phyloP scores from a whole-genome alignment of 1,140 invertebrate species.

The Stegodyphus dumicola region DNA sequence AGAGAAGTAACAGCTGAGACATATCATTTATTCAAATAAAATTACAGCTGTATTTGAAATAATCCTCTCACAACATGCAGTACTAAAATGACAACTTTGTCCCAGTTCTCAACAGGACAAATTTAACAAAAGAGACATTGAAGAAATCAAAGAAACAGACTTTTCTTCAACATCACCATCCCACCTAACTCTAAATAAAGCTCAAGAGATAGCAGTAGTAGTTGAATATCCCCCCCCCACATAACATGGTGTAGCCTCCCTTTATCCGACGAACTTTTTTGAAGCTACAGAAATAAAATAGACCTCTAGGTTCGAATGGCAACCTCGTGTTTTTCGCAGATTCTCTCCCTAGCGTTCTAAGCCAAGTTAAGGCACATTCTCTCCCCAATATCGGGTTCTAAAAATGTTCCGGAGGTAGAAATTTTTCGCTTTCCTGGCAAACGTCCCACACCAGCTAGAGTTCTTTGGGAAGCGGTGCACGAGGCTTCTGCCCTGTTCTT shows the following conservation, averaged over 20 bases:
- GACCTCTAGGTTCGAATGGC: conserved; percentile 56
- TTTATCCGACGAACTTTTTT: not conserved
- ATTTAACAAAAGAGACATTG: not conserved
- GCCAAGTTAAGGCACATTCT: conserved; percentile 54
- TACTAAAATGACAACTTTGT: no score
- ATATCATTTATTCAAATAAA: no score
- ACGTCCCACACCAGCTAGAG: conserved; percentile 23
- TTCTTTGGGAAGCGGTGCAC: not conserved
- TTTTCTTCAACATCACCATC: not conserved
- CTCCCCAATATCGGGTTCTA: conserved; percentile 56
- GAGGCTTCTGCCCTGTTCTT: conserved; percentile 17
- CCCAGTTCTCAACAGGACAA: no score
- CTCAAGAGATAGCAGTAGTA: conserved; percentile 21
- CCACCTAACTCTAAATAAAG: conserved; percentile 39
- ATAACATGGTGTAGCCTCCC: not conserved
- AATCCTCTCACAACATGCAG: no score
- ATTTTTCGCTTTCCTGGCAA: conserved; percentile 44
- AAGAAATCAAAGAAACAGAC: not conserved
- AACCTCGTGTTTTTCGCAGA: conserved; percentile 32
- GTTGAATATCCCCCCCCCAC: not conserved
- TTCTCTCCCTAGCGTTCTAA: conserved; percentile 8
- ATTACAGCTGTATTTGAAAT: no score
- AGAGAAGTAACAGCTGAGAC: no score
- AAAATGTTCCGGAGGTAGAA: conserved; percentile 55
- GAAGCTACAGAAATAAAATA: conserved; percentile 57